A percentile compares a stretch with the other conserved stretches of the same genome.
These are phyloP conservation scores for Campylomormyrus numenius DNA, from an alignment of 2,113 vertebrate species.

Conservation along the genomic window DNA sequence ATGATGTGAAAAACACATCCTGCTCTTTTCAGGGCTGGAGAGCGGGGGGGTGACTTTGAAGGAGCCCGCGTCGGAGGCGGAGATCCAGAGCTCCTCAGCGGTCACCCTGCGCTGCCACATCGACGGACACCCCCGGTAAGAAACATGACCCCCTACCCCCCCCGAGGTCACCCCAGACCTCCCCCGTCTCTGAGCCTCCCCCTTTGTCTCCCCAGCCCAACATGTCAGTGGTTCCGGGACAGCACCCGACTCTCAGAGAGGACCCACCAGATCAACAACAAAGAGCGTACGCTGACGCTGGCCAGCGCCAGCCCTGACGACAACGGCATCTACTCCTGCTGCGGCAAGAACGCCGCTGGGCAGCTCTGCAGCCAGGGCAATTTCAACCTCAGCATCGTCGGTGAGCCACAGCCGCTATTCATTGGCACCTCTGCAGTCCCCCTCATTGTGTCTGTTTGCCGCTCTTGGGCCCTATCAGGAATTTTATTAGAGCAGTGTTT, in stretches of 20 bases:
- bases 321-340: conserved; percentile 73
- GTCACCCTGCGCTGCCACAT: conserved; percentile 72
- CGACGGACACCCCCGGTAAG: conserved; percentile 79
- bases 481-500: background rate
- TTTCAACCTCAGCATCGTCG: conserved; percentile 70
- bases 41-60: conserved; percentile 67
- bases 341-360: conserved; percentile 65
- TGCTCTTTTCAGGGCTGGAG: conserved; percentile 67
- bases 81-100: conserved; percentile 67
- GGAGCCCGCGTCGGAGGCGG: conserved; percentile 58
- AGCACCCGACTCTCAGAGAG: conserved; percentile 51
- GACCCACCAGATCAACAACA: conserved; percentile 66
- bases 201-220: conserved; percentile 52
- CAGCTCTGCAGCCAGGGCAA: conserved; percentile 70
- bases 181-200: background rate
- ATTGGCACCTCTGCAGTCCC: background rate
- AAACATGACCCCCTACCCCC: background rate
- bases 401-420: conserved; percentile 43
- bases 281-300: conserved; percentile 68
- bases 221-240: conserved; percentile 72
- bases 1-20: conserved; percentile 15
- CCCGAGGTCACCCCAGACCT: too few relatives aligned
- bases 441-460: background rate
- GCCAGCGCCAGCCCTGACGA: conserved; percentile 58
- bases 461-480: background rate